Evolutionary conservation across 2,113 vertebrate genomes (phyloP), one percentile per base, ranked within the genome.

Genomic region (Canis aureus): DNA sequence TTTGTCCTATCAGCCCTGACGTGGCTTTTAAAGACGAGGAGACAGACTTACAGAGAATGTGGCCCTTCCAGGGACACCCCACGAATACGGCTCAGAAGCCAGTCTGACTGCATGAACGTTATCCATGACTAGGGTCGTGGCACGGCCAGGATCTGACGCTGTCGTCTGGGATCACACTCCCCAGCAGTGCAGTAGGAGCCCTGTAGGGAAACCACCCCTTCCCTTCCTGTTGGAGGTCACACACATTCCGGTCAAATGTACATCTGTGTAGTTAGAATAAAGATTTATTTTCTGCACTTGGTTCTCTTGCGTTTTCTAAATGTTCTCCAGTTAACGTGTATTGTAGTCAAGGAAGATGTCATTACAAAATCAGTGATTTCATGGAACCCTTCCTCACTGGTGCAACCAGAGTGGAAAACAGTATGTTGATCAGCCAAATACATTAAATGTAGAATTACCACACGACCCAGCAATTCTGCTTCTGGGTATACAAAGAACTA

Each of bases 291-390:
- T 43, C 35, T 92, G 53, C 32, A 27, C 62, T 93, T 92, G 73
- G 38, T 69, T 86, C 55, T 86, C 62, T 74, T 94, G 91, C 60
- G 74, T 81, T 88, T 96, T 88, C 69, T 83, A 57, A 91, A 43
- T 69, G 74, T 87, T 76, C 78, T 82, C 60, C 19, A 69, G 43
- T 69, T 86, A 96, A 51, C 11, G 6, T 62, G 38, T 32, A 96
- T 59, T 64, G 49, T 87, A 88, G 94, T 96, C 88, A 93, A 85
- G 74, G 76, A 96, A 94, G 74, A 88, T 13, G 29, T 76, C 53
- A 25, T 90, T 96, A 92, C 53, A 62, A 90, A 96, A 83, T 73
- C 85, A 79, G 74, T 73, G 84, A 82, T 88, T 95, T 97, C 84
- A 69, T 2, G 38, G 84, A 97, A 67, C 23, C 11, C 62, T 81